Conservation (phyloP, 2,797 vertebrate genomes). For the Chaetodon trifasciatus region DNA sequence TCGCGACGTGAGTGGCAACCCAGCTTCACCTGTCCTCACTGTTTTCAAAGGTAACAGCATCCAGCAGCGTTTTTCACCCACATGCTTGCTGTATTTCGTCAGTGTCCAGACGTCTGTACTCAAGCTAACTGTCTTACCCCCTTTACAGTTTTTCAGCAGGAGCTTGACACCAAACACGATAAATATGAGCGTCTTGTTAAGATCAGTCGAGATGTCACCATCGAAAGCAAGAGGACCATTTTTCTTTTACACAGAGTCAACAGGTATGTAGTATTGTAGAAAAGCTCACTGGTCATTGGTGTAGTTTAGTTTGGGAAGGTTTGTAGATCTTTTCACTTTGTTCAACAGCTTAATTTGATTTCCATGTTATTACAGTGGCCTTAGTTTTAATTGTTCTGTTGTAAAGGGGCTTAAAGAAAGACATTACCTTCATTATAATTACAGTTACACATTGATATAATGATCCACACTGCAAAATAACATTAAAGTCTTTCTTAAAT, state of each 20-base stretch:
- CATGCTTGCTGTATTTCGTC: neutral
- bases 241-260: constrained; percentile 96
- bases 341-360: neutral
- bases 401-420: too few relatives aligned
- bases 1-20: constrained; percentile 77
- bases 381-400: neutral
- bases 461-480: too few relatives aligned
- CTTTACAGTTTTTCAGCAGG: constrained; percentile 92
- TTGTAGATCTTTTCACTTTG: neutral
- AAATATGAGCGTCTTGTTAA: constrained; percentile 97
- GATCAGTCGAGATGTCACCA: constrained; percentile 96
- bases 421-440: too few relatives aligned
- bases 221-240: constrained; percentile 98
- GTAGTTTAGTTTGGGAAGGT: neutral
- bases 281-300: neutral
- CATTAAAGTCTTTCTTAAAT: neutral
- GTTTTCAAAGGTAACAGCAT: constrained; percentile 88
- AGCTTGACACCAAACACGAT: constrained; percentile 95
- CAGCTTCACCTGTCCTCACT: constrained; percentile 86
- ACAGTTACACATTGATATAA: too few relatives aligned
- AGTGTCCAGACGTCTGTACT: neutral
- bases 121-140: neutral
- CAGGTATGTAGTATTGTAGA: constrained; percentile 82
- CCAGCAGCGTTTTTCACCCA: neutral
- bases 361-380: neutral